These are phyloP conservation scores for Aphidius gifuensis DNA, from an alignment of 1,140 invertebrate species.

Conservation along the genomic window DNA sequence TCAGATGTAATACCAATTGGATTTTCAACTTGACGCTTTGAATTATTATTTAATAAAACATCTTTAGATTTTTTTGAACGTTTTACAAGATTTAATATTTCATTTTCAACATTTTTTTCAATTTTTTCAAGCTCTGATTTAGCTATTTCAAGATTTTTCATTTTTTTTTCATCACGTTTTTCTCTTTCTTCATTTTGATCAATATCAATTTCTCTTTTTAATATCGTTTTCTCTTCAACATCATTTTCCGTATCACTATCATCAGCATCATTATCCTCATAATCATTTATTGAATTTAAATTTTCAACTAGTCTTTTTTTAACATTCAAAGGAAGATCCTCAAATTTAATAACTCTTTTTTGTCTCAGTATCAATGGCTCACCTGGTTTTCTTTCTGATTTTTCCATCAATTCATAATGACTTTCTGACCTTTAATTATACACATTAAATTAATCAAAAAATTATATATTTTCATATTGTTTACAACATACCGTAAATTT, in stretches of 20 bases:
- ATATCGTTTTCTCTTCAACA: neutral
- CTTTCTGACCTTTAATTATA: neutral
- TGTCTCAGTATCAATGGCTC: slow-evolving; percentile 1
- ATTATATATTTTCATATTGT: too few relatives aligned
- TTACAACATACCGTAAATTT: too few relatives aligned
- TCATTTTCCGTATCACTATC: neutral
- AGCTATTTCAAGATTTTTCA: slow-evolving; percentile 11
- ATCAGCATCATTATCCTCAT: slow-evolving; percentile 7
- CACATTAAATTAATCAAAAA: too few relatives aligned
- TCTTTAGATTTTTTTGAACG: neutral
- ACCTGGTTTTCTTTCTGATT: neutral
- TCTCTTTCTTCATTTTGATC: slow-evolving; percentile 1
- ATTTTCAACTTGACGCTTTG: slow-evolving; percentile 3
- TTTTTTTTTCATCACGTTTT: neutral
- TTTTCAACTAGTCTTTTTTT: slow-evolving; percentile 13
- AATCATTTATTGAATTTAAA: slow-evolving; percentile 15
- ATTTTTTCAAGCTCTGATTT: slow-evolving; percentile 12
- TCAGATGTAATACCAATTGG: neutral
- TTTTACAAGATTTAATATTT: slow-evolving; percentile 15
- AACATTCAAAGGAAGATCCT: slow-evolving; percentile 11
- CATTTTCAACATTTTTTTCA: slow-evolving; percentile 17
- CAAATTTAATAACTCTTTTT: slow-evolving; percentile 11
- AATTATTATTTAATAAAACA: neutral
- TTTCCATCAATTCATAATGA: neutral
- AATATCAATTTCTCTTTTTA: neutral